Evolutionary conservation across 2,888 invertebrate genomes (phyloP).

Genomic region (Andrena minutula): DNA sequence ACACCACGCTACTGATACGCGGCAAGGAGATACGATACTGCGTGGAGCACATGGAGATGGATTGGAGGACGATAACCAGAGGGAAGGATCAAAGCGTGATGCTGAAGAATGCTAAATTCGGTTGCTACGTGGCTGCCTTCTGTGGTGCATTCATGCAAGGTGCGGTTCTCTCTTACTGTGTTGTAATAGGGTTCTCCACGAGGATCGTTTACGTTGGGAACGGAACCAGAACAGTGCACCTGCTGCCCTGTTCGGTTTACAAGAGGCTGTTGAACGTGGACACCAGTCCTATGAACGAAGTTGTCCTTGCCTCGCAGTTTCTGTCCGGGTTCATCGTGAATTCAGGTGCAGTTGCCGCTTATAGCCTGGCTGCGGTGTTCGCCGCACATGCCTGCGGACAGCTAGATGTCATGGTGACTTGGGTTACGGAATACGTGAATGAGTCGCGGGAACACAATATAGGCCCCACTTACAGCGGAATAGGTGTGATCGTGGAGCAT

Average conservation of each 20-base stretch:
- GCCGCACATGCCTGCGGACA: constrained; percentile 73
- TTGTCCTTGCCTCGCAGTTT: constrained; percentile 63
- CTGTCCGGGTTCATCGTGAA: constrained; percentile 56
- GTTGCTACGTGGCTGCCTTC: constrained; percentile 57
- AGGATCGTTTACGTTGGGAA: constrained; percentile 48
- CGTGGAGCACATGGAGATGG: constrained; percentile 66
- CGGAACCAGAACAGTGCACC: constrained; percentile 42
- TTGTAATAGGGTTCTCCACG: constrained; percentile 11
- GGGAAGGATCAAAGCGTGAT: constrained; percentile 65
- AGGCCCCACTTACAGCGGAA: neutral
- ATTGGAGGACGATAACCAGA: constrained; percentile 65
- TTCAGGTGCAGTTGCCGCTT: constrained; percentile 53
- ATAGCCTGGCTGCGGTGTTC: constrained; percentile 65
- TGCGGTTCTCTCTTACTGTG: constrained; percentile 54
- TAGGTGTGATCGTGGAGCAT: constrained; percentile 60
- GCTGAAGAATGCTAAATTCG: constrained; percentile 67
- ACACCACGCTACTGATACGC: constrained; percentile 63
- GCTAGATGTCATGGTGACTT: constrained; percentile 58
- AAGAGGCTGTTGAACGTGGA: constrained; percentile 54
- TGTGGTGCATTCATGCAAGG: constrained; percentile 60
- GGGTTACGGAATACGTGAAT: constrained; percentile 58
- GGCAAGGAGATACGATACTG: constrained; percentile 66
- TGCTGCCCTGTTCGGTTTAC: constrained; percentile 61
- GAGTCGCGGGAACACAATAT: neutral
- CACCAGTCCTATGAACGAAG: constrained; percentile 62